A percentile compares a stretch with the other conserved stretches of the same genome.
Conservation (phyloP, 2,113 vertebrate genomes). For the Dendrocopos noguchii region DNA sequence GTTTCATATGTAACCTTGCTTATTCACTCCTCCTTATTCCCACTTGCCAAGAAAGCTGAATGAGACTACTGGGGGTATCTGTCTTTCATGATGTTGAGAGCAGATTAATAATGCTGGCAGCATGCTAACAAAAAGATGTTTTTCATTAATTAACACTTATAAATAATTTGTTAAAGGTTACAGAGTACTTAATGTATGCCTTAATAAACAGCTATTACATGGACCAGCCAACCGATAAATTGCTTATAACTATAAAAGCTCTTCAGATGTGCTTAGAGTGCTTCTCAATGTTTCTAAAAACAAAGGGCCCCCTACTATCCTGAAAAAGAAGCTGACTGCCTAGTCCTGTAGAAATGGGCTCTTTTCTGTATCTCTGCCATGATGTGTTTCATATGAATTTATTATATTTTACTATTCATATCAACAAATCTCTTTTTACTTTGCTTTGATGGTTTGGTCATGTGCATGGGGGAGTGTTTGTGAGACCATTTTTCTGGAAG, state of each 20-base stretch:
- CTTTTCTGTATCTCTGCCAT: not conserved
- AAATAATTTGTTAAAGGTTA: conserved; percentile 27
- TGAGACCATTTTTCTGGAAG: not conserved
- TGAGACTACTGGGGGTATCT: not conserved
- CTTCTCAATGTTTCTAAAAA: not conserved
- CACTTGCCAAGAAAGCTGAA: conserved; percentile 19
- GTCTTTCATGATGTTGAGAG: not conserved
- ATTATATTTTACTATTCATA: not conserved
- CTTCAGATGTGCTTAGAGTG: not conserved
- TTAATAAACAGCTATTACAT: conserved; percentile 11
- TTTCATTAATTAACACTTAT: conserved; percentile 40
- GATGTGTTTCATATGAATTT: not conserved
- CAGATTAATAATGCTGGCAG: conserved; percentile 33
- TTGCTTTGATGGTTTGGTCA: not conserved
- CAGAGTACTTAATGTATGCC: not conserved
- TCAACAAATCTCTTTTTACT: not conserved
- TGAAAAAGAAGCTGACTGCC: not conserved
- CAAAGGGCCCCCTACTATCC: not conserved
- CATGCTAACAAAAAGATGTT: conserved; percentile 3
- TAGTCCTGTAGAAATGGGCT: not conserved
- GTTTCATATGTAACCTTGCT: conserved; percentile 29
- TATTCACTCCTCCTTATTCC: conserved; percentile 6
- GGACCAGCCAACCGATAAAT: not conserved
- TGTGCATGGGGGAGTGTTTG: not conserved
- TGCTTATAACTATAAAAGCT: not conserved